Conservation (phyloP, 2,113 vertebrate species). For the Phocoena sinus region DNA sequence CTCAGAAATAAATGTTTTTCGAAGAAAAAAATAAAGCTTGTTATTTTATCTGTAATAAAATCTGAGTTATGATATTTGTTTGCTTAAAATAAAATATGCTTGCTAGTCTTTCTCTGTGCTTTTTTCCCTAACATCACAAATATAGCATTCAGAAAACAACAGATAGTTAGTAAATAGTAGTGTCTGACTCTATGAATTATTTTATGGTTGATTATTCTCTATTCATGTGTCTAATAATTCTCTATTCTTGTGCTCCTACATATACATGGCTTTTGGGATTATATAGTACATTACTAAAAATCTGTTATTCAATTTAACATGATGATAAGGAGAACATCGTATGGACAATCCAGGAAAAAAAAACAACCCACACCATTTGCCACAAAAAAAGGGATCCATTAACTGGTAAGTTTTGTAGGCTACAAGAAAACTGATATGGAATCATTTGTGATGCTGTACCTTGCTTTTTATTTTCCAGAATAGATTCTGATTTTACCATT, state of each 20-base stretch:
- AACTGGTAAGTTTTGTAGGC: background rate
- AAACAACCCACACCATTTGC: background rate
- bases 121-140: background rate
- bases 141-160: background rate
- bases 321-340: background rate
- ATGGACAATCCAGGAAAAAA: background rate
- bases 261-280: background rate
- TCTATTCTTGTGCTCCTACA: background rate
- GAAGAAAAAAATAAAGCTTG: constrained; percentile 1
- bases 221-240: background rate
- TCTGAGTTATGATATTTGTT: background rate
- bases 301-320: background rate
- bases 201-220: constrained; percentile 19
- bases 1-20: background rate
- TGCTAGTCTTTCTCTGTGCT: background rate
- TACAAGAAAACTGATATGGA: background rate
- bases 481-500: background rate
- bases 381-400: background rate
- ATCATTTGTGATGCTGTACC: background rate
- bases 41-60: background rate
- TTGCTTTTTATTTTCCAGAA: background rate
- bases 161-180: background rate
- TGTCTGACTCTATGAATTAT: background rate
- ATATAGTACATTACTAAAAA: background rate
- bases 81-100: background rate